Base-by-base conservation (phyloP, 2,797 vertebrate species). In the Trachops cirrhosus region DNA sequence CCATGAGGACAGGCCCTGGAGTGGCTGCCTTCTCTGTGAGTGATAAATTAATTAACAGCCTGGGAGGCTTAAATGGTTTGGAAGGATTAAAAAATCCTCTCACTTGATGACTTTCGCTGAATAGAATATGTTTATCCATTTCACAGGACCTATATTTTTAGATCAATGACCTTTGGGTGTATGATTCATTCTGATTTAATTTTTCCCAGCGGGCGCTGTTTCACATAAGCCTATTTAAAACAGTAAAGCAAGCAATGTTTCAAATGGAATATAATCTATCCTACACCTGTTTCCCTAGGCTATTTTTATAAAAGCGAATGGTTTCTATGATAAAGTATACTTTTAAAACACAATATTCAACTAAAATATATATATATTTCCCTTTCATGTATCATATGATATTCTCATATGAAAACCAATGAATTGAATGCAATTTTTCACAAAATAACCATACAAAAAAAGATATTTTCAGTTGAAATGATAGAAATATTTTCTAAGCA, bases 121-220 rank as follows among this genome's bases (percentile, higher is more conserved):
- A 87, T 91, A 91, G 46, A 95, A 89, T 82, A 88, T 97, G 96
- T 97, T 97, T 78, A 92, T 96, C 82, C 96, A 97, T 97, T 97
- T 97, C 87, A 98, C 92, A 87, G 90, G 90, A 90, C 96, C 85
- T 46, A 22, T 98, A 98, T 98, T 98, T 98, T 98, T 98, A 98
- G 97, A 98, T 95, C 89, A 70, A 94, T 97, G 98, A 98, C 97
- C 97, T 98, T 98, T 97, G 97, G 46, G 64, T 97, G 80, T 70
- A 80, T 98, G 98, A 98, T 97, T 98, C 98, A 98, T 96, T 91
- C 90, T 91, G 92, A 97, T 97, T 98, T 96, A 94, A 95, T 97
- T 97, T 98, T 97, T 96, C 90, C 98, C 97, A 98, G 97, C 14
- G 97, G 97, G 80, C 94, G 93, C 92, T 91, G 96, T 97, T 98